A percentile compares a stretch with the other conserved stretches of the same genome.
Evolutionary conservation across 1,140 invertebrate species (phyloP).

Genomic region (Mylabris phalerata): DNA sequence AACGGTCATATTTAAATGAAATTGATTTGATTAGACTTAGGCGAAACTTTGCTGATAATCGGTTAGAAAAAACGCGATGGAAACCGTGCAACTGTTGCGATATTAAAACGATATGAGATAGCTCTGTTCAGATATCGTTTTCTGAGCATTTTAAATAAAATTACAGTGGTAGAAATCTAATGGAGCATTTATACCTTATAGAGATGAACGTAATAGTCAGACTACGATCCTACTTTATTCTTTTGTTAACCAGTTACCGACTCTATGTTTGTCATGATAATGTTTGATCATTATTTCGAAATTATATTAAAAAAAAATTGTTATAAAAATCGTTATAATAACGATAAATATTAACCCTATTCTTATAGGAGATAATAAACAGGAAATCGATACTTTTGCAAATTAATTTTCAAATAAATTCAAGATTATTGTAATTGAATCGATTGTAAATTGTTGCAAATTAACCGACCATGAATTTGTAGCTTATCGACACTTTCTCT

Average conservation of each 20-base stretch:
- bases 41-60: neutral
- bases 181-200: constrained; percentile 25
- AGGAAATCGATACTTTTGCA: too few species aligned
- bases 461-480: too few species aligned
- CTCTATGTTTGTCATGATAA: constrained; percentile 15
- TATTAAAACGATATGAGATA: constrained; percentile 8
- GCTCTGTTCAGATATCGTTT: constrained; percentile 11
- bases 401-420: too few species aligned
- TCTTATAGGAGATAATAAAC: too few species aligned
- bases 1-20: constrained; percentile 20
- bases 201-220: constrained; percentile 18
- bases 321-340: neutral
- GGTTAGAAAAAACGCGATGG: neutral
- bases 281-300: constrained; percentile 15
- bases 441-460: too few species aligned
- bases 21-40: constrained; percentile 10
- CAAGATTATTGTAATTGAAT: too few species aligned
- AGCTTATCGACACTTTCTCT: too few species aligned
- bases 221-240: constrained; percentile 14
- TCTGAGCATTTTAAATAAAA: constrained; percentile 22
- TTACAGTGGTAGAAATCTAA: constrained; percentile 24
- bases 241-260: constrained; percentile 19
- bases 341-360: too few species aligned
- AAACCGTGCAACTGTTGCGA: constrained; percentile 2
- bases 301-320: constrained; percentile 1